Percentiles rank a stretch among this genome's conserved stretches.
Evolutionary conservation across 2,797 vertebrate genomes (phyloP).

Genomic region (Sebastes diaconus): DNA sequence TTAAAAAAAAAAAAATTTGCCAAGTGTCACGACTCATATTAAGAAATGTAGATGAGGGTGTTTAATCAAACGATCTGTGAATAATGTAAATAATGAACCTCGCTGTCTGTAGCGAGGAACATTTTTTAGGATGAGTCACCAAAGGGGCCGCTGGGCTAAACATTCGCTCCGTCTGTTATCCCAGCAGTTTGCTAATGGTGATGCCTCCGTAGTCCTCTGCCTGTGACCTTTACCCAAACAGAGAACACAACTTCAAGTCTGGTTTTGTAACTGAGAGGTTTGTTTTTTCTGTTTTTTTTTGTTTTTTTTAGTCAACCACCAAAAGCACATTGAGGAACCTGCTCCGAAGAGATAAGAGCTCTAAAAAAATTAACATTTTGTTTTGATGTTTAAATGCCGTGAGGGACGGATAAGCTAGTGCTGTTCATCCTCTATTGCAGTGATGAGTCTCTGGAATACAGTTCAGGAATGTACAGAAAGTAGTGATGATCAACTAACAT

Average conservation of each 20-base stretch:
- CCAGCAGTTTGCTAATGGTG: constrained; percentile 2
- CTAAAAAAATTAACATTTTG: neutral
- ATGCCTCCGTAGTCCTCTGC: neutral
- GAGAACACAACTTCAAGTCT: constrained; percentile 6
- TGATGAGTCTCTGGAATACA: constrained; percentile 3
- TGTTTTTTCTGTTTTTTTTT: neutral
- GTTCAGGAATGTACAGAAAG: neutral
- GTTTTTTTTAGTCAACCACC: neutral
- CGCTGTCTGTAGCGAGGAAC: neutral
- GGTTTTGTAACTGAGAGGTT: neutral
- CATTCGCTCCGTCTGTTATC: constrained; percentile 38
- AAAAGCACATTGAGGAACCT: constrained; percentile 19
- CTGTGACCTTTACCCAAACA: constrained; percentile 55
- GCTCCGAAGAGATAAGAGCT: constrained; percentile 36
- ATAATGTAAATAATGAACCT: neutral
- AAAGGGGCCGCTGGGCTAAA: constrained; percentile 36
- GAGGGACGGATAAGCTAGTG: constrained; percentile 1
- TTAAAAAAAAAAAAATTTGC: neutral
- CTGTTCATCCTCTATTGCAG: neutral
- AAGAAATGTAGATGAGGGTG: neutral
- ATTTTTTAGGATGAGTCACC: constrained; percentile 39
- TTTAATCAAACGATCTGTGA: neutral
- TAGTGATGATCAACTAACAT: neutral
- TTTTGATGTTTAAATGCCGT: constrained; percentile 25
- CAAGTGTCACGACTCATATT: neutral